phyloP scores from a whole-genome alignment of 2,888 invertebrate species.

The Agrenia bidenticulata region DNA sequence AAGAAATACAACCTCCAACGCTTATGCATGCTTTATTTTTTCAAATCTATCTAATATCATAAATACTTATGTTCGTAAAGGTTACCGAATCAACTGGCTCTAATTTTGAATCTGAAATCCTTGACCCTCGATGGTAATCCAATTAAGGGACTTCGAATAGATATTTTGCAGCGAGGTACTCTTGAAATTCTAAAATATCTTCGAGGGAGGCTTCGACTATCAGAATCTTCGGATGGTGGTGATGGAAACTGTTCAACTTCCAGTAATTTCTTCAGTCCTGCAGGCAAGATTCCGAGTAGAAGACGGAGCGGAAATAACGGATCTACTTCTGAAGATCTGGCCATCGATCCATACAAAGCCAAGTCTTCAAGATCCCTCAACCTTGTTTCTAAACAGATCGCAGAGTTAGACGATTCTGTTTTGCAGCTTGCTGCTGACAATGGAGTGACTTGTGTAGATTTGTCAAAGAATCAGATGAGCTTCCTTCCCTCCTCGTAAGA shows the following conservation, averaged over 20 bases:
- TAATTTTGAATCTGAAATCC: slow-evolving; percentile 75
- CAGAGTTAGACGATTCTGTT: slow-evolving; percentile 69
- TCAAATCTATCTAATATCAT: background rate
- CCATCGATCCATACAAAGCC: slow-evolving; percentile 43
- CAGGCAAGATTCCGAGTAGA: background rate
- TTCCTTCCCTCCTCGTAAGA: slow-evolving; percentile 68
- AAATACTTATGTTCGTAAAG: slow-evolving; percentile 56
- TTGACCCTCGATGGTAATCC: slow-evolving; percentile 84
- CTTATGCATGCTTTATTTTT: too few relatives aligned
- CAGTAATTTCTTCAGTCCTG: background rate
- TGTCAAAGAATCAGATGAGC: slow-evolving; percentile 76
- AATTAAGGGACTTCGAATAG: slow-evolving; percentile 75
- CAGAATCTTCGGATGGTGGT: slow-evolving; percentile 22
- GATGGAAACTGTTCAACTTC: background rate
- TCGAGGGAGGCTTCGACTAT: slow-evolving; percentile 32
- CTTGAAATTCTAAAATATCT: slow-evolving; percentile 72
- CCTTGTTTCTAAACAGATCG: slow-evolving; percentile 66
- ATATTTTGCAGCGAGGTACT: slow-evolving; percentile 83
- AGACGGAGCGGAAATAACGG: slow-evolving; percentile 29
- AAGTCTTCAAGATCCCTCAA: slow-evolving; percentile 58
- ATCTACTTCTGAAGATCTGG: slow-evolving; percentile 34
- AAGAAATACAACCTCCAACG: slow-evolving; percentile 51
- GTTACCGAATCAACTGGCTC: slow-evolving; percentile 68
- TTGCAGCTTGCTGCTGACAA: slow-evolving; percentile 71
- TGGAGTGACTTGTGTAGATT: slow-evolving; percentile 72